Percentiles rank a stretch among this genome's conserved stretches.
Evolutionary conservation across 2,888 invertebrate genomes (phyloP).

Genomic region (Parelbella ahira): DNA sequence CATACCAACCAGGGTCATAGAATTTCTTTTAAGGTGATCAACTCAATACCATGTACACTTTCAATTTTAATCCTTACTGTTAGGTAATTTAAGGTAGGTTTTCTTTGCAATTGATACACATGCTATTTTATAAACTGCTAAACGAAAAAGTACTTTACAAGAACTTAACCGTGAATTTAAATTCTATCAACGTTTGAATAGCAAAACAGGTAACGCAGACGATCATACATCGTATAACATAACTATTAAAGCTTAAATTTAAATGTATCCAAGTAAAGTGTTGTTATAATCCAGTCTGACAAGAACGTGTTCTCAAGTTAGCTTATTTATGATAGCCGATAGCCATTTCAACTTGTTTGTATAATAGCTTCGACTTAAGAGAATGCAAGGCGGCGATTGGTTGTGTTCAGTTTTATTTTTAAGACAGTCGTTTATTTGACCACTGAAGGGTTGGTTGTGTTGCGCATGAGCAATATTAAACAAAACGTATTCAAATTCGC

Average conservation of each 20-base stretch:
- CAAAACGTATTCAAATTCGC: slow-evolving; percentile 31
- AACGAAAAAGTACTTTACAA: slow-evolving; percentile 34
- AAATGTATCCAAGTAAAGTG: slow-evolving; percentile 24
- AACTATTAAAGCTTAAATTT: slow-evolving; percentile 16
- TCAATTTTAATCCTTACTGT: slow-evolving; percentile 34
- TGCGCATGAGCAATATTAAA: slow-evolving; percentile 43
- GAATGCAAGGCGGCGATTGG: slow-evolving; percentile 63
- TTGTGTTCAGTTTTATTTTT: slow-evolving; percentile 27
- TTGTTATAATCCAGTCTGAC: slow-evolving; percentile 46
- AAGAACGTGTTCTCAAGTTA: slow-evolving; percentile 39
- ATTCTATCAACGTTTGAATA: slow-evolving; percentile 27
- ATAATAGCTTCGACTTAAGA: slow-evolving; percentile 53
- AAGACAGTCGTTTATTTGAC: slow-evolving; percentile 46
- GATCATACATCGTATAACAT: not conserved
- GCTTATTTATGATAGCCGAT: slow-evolving; percentile 43
- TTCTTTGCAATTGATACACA: slow-evolving; percentile 27
- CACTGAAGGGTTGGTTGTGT: slow-evolving; percentile 38
- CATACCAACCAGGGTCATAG: slow-evolving; percentile 62
- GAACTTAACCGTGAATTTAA: slow-evolving; percentile 30
- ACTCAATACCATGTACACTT: slow-evolving; percentile 34
- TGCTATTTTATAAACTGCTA: slow-evolving; percentile 31
- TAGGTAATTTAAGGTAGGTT: slow-evolving; percentile 29
- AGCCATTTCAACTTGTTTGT: slow-evolving; percentile 52
- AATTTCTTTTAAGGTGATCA: slow-evolving; percentile 69
- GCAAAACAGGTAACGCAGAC: not conserved